A percentile compares a stretch with the other conserved stretches of the same genome.
Conservation (phyloP, 2,888 invertebrate species). For the Cephus pulcher region DNA sequence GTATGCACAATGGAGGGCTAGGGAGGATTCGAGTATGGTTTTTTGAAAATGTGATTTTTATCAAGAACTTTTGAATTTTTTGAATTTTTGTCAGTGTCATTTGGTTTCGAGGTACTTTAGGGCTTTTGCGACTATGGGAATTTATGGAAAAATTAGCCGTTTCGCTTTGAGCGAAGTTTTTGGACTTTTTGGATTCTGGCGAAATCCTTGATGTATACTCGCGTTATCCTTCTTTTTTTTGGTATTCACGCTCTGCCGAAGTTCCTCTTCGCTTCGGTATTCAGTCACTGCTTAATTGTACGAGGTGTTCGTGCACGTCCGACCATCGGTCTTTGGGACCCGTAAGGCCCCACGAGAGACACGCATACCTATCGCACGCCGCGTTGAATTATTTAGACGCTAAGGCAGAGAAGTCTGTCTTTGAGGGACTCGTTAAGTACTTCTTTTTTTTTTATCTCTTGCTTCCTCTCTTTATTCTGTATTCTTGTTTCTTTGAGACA, state of each 20-base stretch:
- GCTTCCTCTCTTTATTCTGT: conserved; percentile 29
- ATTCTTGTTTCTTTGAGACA: conserved; percentile 2
- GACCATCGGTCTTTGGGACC: conserved; percentile 9
- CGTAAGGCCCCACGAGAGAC: conserved; percentile 22
- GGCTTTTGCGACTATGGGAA: fast-evolving
- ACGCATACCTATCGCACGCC: conserved; percentile 36
- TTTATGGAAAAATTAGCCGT: neutral
- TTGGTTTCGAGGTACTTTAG: neutral
- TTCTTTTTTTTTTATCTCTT: conserved; percentile 20
- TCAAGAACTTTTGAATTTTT: neutral
- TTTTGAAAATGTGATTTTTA: neutral
- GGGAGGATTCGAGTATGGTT: neutral
- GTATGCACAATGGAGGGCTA: neutral
- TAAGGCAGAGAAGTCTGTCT: neutral
- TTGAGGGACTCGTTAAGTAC: neutral
- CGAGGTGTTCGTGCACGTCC: conserved; percentile 42
- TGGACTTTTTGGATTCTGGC: neutral
- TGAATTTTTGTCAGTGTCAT: no score
- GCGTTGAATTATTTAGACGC: conserved; percentile 43
- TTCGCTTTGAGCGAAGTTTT: neutral
- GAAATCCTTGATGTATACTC: neutral
- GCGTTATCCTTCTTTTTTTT: conserved; percentile 17
- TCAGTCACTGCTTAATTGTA: conserved; percentile 44
- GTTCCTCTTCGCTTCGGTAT: conserved; percentile 33
- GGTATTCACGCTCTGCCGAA: conserved; percentile 34